phyloP scores from a whole-genome alignment of 2,888 invertebrate genomes.

The Nemurella pictetii region DNA sequence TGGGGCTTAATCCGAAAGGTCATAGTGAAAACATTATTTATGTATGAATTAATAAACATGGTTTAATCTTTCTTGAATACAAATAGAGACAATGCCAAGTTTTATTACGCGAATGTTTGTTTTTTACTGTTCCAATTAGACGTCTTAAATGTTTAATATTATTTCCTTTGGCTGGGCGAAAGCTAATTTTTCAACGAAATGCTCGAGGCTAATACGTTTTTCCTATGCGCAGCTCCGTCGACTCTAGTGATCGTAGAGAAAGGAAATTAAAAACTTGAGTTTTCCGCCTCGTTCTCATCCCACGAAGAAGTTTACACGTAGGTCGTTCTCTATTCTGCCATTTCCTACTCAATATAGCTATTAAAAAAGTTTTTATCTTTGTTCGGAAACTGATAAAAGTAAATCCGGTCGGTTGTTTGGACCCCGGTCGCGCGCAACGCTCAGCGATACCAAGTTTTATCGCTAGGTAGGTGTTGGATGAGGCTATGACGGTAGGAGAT shows the following conservation, averaged over 20 bases:
- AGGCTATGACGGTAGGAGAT: neutral
- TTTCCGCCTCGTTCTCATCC: neutral
- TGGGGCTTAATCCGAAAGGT: neutral
- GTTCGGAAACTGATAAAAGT: conserved; percentile 19
- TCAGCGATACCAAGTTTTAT: neutral
- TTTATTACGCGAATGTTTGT: conserved; percentile 15
- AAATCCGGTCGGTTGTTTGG: conserved; percentile 12
- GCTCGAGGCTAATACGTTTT: conserved; percentile 13
- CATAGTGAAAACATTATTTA: neutral
- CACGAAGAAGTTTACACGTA: neutral
- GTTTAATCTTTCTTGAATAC: conserved; percentile 10
- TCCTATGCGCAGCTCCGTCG: conserved; percentile 7
- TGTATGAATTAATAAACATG: neutral
- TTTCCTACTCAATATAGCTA: conserved; percentile 26
- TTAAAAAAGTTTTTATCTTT: conserved; percentile 27
- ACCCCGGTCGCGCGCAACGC: neutral
- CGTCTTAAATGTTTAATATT: conserved; percentile 28
- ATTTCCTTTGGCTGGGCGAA: conserved; percentile 26
- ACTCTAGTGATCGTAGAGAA: conserved; percentile 6
- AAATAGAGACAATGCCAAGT: neutral
- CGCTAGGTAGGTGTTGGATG: conserved; percentile 1
- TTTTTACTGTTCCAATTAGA: conserved; percentile 23
- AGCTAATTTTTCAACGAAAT: conserved; percentile 27
- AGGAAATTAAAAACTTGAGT: conserved; percentile 35
- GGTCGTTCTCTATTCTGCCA: conserved; percentile 5